A percentile compares a stretch with the other conserved stretches of the same genome.
phyloP scores from a whole-genome alignment of 2,888 invertebrate species.

The Harpalus rufipes region DNA sequence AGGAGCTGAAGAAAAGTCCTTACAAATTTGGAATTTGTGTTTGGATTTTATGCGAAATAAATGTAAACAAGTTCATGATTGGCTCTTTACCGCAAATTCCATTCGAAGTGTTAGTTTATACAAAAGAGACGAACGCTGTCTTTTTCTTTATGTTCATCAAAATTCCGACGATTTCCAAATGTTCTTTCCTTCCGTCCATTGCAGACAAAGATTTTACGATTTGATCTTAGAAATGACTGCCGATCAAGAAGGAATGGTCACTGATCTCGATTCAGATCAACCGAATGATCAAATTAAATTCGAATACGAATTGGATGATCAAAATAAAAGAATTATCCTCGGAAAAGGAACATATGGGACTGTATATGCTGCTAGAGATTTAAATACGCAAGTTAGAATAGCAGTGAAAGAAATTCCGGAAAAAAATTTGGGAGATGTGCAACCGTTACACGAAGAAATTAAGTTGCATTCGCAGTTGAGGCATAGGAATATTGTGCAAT shows the following conservation, averaged over 20 bases:
- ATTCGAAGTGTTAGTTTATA: conserved; percentile 95
- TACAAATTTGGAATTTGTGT: conserved; percentile 93
- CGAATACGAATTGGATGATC: conserved; percentile 97
- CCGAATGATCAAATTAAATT: conserved; percentile 89
- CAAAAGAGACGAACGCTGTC: conserved; percentile 96
- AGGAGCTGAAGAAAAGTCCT: conserved; percentile 94
- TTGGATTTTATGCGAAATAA: conserved; percentile 86
- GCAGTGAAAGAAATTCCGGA: conserved; percentile 99
- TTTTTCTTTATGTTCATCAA: conserved; percentile 98
- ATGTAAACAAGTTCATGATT: conserved; percentile 93
- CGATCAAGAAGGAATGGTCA: conserved; percentile 89
- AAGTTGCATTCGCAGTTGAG: conserved; percentile 96
- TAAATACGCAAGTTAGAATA: conserved; percentile 94
- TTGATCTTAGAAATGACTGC: conserved; percentile 92
- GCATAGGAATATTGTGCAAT: conserved; percentile 97
- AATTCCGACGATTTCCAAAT: conserved; percentile 99
- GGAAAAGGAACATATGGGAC: conserved; percentile 98
- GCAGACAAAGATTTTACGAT: conserved; percentile 89
- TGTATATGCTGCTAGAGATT: conserved; percentile 95
- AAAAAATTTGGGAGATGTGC: conserved; percentile 96
- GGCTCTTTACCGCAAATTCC: conserved; percentile 94
- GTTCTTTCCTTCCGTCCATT: conserved; percentile 94
- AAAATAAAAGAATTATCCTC: conserved; percentile 89
- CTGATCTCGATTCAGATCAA: conserved; percentile 87
- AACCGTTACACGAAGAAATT: conserved; percentile 99